Conservation (phyloP, 1,140 invertebrate genomes). For the Drosophila chauvacae region DNA sequence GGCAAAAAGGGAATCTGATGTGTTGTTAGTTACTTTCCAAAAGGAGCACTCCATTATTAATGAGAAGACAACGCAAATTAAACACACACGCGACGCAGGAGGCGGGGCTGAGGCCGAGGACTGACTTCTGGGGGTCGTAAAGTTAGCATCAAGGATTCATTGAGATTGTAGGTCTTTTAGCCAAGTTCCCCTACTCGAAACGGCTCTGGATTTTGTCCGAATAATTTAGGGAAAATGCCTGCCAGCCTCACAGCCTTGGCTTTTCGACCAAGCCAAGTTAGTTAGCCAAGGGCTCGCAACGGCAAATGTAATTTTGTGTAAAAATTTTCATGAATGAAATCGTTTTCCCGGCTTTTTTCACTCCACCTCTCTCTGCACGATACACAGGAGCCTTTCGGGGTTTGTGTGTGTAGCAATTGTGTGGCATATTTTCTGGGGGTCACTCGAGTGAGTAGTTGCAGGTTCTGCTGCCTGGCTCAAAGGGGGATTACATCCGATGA, state of each 20-base stretch:
- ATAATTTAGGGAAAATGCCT: constrained; percentile 70
- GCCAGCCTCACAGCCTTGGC: constrained; percentile 31
- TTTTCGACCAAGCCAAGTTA: constrained; percentile 48
- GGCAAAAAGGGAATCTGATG: constrained; percentile 44
- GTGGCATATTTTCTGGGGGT: constrained; percentile 69
- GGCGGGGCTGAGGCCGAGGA: background rate
- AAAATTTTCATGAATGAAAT: constrained; percentile 79
- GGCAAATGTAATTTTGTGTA: constrained; percentile 74
- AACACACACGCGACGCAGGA: constrained; percentile 51
- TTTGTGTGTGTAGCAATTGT: constrained; percentile 62
- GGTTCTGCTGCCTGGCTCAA: constrained; percentile 3
- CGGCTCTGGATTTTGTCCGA: constrained; percentile 24
- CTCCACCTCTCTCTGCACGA: background rate
- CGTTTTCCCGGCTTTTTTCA: constrained; percentile 42
- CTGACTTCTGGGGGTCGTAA: constrained; percentile 24
- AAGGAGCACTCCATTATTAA: constrained; percentile 72
- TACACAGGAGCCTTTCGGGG: constrained; percentile 2
- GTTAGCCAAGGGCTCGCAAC: constrained; percentile 39
- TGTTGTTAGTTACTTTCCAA: constrained; percentile 46
- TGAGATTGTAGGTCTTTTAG: constrained; percentile 45
- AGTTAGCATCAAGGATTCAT: constrained; percentile 47
- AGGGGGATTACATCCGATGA: constrained; percentile 13
- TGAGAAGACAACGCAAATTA: constrained; percentile 77
- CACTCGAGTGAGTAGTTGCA: constrained; percentile 60
- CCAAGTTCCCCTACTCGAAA: background rate